A percentile compares a stretch with the other conserved stretches of the same genome.
Conservation (phyloP, 2,888 invertebrate species). For the Scelioninae gen. 2 region DNA sequence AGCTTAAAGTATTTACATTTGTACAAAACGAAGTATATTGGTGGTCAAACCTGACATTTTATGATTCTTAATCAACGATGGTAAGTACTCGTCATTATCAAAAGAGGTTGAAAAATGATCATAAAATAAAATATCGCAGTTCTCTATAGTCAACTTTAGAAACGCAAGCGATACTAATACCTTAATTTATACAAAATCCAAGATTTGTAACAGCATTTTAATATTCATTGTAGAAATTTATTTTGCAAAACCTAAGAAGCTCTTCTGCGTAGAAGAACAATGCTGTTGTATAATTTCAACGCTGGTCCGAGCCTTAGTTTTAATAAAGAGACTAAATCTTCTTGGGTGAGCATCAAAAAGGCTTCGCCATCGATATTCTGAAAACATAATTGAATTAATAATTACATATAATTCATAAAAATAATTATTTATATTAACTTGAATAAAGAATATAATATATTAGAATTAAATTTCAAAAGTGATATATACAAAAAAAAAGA, state of each 20-base stretch:
- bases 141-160: background rate
- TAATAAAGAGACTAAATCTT: conserved; percentile 85
- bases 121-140: conserved; percentile 40
- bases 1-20: conserved; percentile 2
- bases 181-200: conserved; percentile 6
- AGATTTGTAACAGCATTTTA: conserved; percentile 6
- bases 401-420: conserved; percentile 5
- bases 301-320: conserved; percentile 90
- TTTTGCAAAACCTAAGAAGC: conserved; percentile 67
- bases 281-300: conserved; percentile 86
- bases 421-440: too few relatives aligned
- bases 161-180: too few relatives aligned
- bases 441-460: too few relatives aligned
- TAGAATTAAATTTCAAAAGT: too few relatives aligned
- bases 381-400: conserved; percentile 40
- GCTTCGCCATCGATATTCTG: conserved; percentile 89
- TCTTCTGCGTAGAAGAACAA: conserved; percentile 78
- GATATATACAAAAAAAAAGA: too few relatives aligned
- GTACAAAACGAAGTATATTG: background rate
- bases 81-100: conserved; percentile 48
- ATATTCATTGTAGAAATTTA: conserved; percentile 21
- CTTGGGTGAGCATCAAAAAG: conserved; percentile 87
- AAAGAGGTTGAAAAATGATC: conserved; percentile 35
- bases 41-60: too few relatives aligned
- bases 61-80: too few relatives aligned